Evolutionary conservation across 1,140 invertebrate genomes (phyloP).

Genomic region (Colletes latitarsis): DNA sequence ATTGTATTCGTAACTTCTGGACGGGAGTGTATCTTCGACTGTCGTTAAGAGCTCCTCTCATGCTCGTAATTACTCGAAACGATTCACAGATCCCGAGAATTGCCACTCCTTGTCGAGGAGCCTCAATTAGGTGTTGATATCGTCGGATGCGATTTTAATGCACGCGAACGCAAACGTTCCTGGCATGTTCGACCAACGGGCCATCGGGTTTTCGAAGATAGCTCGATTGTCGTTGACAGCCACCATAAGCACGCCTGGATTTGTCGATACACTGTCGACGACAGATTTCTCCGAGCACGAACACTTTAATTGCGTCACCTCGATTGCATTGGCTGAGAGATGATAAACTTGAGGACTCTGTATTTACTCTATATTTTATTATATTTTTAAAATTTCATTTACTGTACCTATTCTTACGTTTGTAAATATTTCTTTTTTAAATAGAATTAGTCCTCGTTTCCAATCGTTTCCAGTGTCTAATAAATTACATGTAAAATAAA

Average conservation of each 20-base stretch:
- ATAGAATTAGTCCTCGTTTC: no score
- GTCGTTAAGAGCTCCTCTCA: not conserved
- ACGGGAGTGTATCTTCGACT: no score
- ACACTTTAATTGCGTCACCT: not conserved
- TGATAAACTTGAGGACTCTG: not conserved
- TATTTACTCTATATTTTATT: no score
- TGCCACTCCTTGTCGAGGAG: not conserved
- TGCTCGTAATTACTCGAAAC: not conserved
- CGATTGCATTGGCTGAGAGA: constrained; percentile 3
- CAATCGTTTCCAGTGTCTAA: no score
- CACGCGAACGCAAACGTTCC: constrained; percentile 1
- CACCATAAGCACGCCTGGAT: not conserved
- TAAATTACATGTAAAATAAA: no score
- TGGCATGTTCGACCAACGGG: not conserved
- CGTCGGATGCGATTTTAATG: not conserved
- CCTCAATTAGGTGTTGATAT: constrained; percentile 3
- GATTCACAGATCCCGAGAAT: constrained; percentile 16
- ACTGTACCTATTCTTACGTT: no score
- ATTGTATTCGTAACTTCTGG: no score
- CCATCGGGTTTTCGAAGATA: constrained; percentile 26
- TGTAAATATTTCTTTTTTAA: no score
- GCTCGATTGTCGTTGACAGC: constrained; percentile 38
- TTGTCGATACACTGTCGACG: constrained; percentile 5
- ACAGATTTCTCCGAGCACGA: constrained; percentile 14
- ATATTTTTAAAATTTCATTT: no score